These are phyloP conservation scores for Sialia sialis DNA, from an alignment of 2,113 vertebrate species.

Conservation along the genomic window DNA sequence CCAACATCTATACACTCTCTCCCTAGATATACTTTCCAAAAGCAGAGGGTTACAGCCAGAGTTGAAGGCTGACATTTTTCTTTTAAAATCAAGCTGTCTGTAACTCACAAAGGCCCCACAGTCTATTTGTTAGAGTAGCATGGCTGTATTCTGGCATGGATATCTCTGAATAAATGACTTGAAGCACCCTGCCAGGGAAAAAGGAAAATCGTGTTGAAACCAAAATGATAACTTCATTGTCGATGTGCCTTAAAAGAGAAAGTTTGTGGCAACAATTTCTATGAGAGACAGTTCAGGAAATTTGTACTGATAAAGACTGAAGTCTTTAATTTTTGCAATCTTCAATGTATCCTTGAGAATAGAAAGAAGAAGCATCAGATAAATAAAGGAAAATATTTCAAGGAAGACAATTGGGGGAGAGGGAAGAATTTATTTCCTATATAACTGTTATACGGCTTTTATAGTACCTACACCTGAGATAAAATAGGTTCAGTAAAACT, in stretches of 20 bases:
- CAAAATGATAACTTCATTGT: neutral
- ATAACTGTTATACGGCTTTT: neutral
- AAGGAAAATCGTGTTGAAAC: neutral
- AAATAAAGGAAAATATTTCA: neutral
- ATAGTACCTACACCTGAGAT: neutral
- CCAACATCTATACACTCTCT: neutral
- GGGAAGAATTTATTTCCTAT: neutral
- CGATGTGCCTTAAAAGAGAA: neutral
- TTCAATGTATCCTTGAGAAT: neutral
- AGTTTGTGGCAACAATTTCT: neutral
- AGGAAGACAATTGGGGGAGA: neutral
- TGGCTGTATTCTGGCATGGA: neutral
- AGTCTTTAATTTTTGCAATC: conserved; percentile 11
- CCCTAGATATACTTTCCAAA: neutral
- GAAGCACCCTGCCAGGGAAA: neutral
- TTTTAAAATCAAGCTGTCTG: neutral
- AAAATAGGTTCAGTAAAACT: neutral
- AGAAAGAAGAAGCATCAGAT: neutral
- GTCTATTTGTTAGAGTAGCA: neutral
- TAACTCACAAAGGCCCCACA: neutral
- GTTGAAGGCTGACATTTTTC: conserved; percentile 16
- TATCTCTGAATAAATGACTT: neutral
- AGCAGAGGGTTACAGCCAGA: conserved; percentile 4
- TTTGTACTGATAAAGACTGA: neutral
- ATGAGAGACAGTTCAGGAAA: neutral